Base-by-base conservation (phyloP, 1,140 invertebrate genomes). In the Meloidogyne chitwoodi region DNA sequence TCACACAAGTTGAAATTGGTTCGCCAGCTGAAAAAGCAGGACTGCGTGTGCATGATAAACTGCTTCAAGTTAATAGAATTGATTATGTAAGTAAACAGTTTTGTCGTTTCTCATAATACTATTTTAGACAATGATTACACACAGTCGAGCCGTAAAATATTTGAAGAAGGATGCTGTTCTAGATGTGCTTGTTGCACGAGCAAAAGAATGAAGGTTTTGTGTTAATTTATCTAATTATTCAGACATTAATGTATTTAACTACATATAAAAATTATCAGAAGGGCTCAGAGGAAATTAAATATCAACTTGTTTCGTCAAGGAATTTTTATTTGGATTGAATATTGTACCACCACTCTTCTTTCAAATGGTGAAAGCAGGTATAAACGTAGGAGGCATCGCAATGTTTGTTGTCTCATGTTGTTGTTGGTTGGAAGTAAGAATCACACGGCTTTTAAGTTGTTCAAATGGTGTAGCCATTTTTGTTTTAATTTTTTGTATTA, bases 381-480 rank as follows among this genome's bases (percentile, higher is more conserved):
- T 56, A 56, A 56, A 56, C n/a, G 48, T 56, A n/a, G 19, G 48
- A 4, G 48, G 48, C 48, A 56, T 56, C 6, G 48, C 16, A 12
- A 41, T 12, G 16, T 41, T 56, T n/a, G 48, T 22, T 56, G n/a
- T n/a, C 6, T 56, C 48, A 22, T n/a, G 34, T 10, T 38, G 48
- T 56, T 56, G 48, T 56, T 56, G 48, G 22, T 27, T 44, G 11
- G 65, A 71, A 22, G 77, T 56, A 19, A 56, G 74, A 38, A 79
- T 31, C 8, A 81, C 68, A 16, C 81, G 71, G 26, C 65, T 31
- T 61, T 80, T 79, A 22, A 81, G 67, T 38, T 79, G 63, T 61
- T 83, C 81, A 68, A 80, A 80, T 12, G 81, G 70, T 14, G 26
- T 44, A 29, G 61, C 22, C 80, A 81, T 81, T 31, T 66, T 41